phyloP scores from a whole-genome alignment of 1,140 invertebrate genomes.

The Epicauta chinensis region DNA sequence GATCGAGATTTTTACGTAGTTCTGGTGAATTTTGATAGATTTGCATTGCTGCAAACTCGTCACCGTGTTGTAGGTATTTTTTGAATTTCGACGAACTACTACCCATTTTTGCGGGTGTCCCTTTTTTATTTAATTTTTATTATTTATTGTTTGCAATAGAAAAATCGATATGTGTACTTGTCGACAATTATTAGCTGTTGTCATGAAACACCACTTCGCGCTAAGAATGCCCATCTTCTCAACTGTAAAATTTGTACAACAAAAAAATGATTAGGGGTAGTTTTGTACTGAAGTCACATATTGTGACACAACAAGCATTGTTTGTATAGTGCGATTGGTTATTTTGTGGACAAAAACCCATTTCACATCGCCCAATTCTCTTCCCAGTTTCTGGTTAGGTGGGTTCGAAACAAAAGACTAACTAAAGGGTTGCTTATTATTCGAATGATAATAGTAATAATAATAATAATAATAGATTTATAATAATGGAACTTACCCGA shows the following conservation, averaged over 20 bases:
- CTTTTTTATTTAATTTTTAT: slow-evolving; percentile 15
- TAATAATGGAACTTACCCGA: slow-evolving; percentile 27
- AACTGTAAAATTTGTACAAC: slow-evolving; percentile 24
- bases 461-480: too few relatives aligned
- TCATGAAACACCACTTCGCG: slow-evolving; percentile 31
- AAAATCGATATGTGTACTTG: slow-evolving; percentile 27
- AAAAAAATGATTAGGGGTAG: too few relatives aligned
- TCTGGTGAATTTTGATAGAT: slow-evolving; percentile 54
- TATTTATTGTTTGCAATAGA: slow-evolving; percentile 2
- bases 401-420: too few relatives aligned
- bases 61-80: slow-evolving; percentile 64
- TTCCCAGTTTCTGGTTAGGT: too few relatives aligned
- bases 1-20: slow-evolving; percentile 59
- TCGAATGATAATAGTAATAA: too few relatives aligned
- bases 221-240: slow-evolving; percentile 25
- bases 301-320: too few relatives aligned
- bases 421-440: too few relatives aligned
- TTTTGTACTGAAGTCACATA: too few relatives aligned
- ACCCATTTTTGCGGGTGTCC: slow-evolving; percentile 54
- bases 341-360: slow-evolving; percentile 4
- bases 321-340: too few relatives aligned
- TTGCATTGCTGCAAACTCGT: slow-evolving; percentile 65
- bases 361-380: slow-evolving; percentile 1
- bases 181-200: slow-evolving; percentile 20
- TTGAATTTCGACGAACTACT: slow-evolving; percentile 65